A percentile compares a stretch with the other conserved stretches of the same genome.
Evolutionary conservation across 2,888 invertebrate genomes (phyloP).

Genomic region (Eupithecia vulgata): DNA sequence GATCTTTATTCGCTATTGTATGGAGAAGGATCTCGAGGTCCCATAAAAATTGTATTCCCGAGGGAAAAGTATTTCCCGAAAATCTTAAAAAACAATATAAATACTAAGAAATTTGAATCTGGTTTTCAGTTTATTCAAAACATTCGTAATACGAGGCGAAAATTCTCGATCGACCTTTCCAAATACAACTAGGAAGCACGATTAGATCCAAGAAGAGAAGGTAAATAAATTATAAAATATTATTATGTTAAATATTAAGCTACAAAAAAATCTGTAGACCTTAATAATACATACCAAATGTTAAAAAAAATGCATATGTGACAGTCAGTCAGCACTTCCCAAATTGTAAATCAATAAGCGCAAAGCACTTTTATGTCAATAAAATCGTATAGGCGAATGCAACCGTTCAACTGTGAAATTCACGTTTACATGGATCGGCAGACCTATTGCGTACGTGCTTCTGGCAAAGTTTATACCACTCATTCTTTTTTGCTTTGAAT

Average conservation of each 20-base stretch:
- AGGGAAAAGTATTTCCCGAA: too few species aligned
- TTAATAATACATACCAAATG: too few species aligned
- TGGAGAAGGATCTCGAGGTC: too few species aligned
- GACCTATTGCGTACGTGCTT: background rate
- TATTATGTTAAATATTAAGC: too few species aligned
- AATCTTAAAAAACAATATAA: too few species aligned
- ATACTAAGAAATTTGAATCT: too few species aligned
- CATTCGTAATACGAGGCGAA: background rate
- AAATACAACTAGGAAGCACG: background rate
- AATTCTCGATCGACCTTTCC: background rate
- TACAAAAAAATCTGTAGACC: too few species aligned
- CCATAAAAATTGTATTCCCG: too few species aligned
- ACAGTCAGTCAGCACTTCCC: background rate
- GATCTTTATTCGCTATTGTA: too few species aligned
- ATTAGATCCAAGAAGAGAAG: background rate
- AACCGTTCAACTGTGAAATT: slow-evolving; percentile 11
- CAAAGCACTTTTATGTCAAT: slow-evolving; percentile 7
- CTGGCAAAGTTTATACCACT: slow-evolving; percentile 4
- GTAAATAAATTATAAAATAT: too few species aligned
- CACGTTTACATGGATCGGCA: slow-evolving; percentile 7
- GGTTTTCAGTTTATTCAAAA: too few species aligned
- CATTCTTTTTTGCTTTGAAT: background rate
- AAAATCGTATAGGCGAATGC: background rate
- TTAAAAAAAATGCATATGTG: background rate
- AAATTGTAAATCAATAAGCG: background rate